Evolutionary conservation across 2,797 vertebrate genomes (phyloP).

Genomic region (Myiothlypis chrysogaster): DNA sequence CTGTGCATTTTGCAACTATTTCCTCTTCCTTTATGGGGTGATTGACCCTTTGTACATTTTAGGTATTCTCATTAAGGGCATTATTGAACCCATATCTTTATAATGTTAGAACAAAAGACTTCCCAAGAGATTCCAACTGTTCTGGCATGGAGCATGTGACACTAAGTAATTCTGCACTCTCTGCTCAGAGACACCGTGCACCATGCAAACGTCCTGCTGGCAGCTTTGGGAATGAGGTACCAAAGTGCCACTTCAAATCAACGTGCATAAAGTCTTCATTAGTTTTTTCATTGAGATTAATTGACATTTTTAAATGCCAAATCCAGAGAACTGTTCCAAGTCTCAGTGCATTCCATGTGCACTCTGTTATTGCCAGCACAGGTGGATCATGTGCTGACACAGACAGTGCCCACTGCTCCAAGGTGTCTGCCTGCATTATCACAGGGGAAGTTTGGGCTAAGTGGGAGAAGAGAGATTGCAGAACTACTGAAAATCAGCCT

Average conservation of each 20-base stretch:
- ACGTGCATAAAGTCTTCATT: not conserved
- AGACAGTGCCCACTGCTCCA: not conserved
- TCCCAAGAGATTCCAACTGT: not conserved
- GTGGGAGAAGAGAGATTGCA: not conserved
- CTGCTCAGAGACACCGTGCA: rapidly evolving
- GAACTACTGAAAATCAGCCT: not conserved
- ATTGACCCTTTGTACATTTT: slow-evolving; percentile 42
- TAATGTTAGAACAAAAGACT: slow-evolving; percentile 9
- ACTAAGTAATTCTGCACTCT: not conserved
- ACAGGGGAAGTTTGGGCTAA: not conserved
- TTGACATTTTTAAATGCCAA: not conserved
- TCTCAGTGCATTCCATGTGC: rapidly evolving
- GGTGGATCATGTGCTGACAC: not conserved
- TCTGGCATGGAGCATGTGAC: not conserved
- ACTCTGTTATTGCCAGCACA: not conserved
- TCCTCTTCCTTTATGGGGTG: slow-evolving; percentile 41
- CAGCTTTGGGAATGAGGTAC: not conserved
- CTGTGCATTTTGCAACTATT: slow-evolving; percentile 22
- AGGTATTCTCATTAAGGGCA: slow-evolving; percentile 41
- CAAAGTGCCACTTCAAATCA: not conserved
- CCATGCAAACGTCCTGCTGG: not conserved
- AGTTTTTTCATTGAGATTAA: not conserved
- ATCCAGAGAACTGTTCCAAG: not conserved
- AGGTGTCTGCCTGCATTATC: not conserved
- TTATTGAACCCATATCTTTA: slow-evolving; percentile 1